Base-by-base conservation (phyloP, 2,113 vertebrate species). In the Bos javanicus region DNA sequence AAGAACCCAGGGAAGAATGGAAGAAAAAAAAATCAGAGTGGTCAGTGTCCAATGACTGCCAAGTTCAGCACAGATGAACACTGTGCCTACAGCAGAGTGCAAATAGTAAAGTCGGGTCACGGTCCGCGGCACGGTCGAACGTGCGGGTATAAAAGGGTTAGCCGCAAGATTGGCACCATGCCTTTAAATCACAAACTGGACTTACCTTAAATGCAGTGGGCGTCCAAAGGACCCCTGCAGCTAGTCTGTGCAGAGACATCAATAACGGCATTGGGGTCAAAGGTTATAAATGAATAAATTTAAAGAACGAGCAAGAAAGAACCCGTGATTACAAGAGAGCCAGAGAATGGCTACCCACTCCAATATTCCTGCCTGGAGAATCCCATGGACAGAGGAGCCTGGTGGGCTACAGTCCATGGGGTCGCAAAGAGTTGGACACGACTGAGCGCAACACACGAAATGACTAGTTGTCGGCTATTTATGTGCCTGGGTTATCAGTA, bases 71-170 rank as follows among this genome's bases (percentile, higher is more conserved):
- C 39, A 50, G 28, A 50, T 28, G 23, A n/a, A 21, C 15, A 2
- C n/a, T 13, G 4, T 11, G 23, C 14, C 8, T 28, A 43, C 13
- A 48, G 54, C 14, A 57, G 33, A 90, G 17, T 19, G 23, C 56
- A n/a, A 62, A 86, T 11, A 46, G 50, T 28, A 33, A 62, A 57
- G 19, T 33, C 86, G 13, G n/a, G 26, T 17, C 39, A 50, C 1
- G 9, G 21, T 48, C 90, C 52, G 9, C 1, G 12, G n/a, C 19
- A 28, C 0, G 0, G 25, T 36, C 33, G 59, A 59, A 26, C 48
- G 7, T 56, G 26, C 15, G 8, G 76, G 33, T 12, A 46, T 36
- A 43, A 54, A 80, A 28, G 54, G 7, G 39, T 84, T 46, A 46
- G 21, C 80, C 33, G 7, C 84, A 62, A 67, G 21, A 33, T 5